These are phyloP conservation scores for Ypsolopha scabrella DNA, from an alignment of 2,888 invertebrate species.

Conservation along the genomic window DNA sequence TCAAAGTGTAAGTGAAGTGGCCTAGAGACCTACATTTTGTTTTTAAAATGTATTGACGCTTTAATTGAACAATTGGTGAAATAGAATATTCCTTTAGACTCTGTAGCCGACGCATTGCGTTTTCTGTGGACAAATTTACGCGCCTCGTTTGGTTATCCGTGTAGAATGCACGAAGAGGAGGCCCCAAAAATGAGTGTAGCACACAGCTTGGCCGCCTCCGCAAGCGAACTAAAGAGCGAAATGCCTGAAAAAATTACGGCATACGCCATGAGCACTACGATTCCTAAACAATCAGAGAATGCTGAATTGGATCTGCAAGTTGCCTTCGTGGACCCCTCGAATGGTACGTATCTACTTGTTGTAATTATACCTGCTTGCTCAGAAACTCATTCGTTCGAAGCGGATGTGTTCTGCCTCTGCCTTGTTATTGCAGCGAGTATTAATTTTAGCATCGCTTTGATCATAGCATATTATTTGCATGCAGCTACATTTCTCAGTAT, in stretches of 20 bases:
- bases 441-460: conserved; percentile 1
- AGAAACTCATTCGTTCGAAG: background rate
- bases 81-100: conserved; percentile 65
- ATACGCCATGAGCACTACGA: conserved; percentile 53
- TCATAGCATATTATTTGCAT: background rate
- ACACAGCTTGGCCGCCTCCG: conserved; percentile 75
- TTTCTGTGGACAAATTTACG: conserved; percentile 29
- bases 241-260: conserved; percentile 51
- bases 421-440: conserved; percentile 2
- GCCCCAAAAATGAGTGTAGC: conserved; percentile 76
- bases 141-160: conserved; percentile 54
- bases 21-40: conserved; percentile 89
- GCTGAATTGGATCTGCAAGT: conserved; percentile 73
- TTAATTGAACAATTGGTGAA: conserved; percentile 65
- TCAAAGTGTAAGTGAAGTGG: conserved; percentile 88
- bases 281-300: conserved; percentile 58
- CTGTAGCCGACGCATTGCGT: conserved; percentile 45
- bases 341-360: conserved; percentile 58
- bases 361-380: conserved; percentile 1
- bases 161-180: conserved; percentile 75
- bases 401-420: conserved; percentile 4
- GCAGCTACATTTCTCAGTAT: background rate
- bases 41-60: conserved; percentile 42
- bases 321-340: conserved; percentile 70
- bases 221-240: conserved; percentile 46